Percentiles rank a stretch among this genome's conserved stretches.
Evolutionary conservation across 1,140 invertebrate genomes (phyloP).

Genomic region (Lucilia cuprina): DNA sequence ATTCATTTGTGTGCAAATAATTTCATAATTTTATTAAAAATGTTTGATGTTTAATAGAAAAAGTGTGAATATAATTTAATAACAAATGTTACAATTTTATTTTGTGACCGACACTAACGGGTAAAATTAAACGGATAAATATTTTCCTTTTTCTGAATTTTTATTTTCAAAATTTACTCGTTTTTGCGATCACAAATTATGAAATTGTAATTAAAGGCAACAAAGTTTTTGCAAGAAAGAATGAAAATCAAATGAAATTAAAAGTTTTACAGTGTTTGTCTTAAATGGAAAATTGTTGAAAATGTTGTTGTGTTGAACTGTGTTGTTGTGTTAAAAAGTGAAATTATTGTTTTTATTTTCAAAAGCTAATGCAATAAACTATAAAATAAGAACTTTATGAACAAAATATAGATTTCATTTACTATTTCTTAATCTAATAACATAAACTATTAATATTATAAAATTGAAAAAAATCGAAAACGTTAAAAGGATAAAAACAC

Average conservation of each 20-base stretch:
- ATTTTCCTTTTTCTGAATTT: neutral
- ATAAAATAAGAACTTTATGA: too few species aligned
- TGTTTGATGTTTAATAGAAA: neutral
- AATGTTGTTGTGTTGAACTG: neutral
- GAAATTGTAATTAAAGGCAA: slow-evolving; percentile 57
- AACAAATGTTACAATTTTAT: slow-evolving; percentile 52
- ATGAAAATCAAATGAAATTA: neutral
- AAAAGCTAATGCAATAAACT: too few species aligned
- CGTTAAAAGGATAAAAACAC: too few species aligned
- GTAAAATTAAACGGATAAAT: slow-evolving; percentile 42
- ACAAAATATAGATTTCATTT: too few species aligned
- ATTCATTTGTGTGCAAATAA: neutral
- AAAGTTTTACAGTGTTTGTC: too few species aligned
- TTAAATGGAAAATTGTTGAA: neutral
- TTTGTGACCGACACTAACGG: slow-evolving; percentile 64
- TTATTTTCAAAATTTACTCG: slow-evolving; percentile 51
- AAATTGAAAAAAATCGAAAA: too few species aligned
- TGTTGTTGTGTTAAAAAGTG: too few species aligned
- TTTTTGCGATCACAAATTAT: slow-evolving; percentile 63
- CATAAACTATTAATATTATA: too few species aligned
- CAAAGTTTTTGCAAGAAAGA: slow-evolving; percentile 18
- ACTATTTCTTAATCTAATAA: too few species aligned
- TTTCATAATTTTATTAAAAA: neutral
- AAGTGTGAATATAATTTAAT: neutral
- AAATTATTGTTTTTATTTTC: too few species aligned